phyloP scores from a whole-genome alignment of 1,140 invertebrate genomes.

The Hycleus phaleratus region DNA sequence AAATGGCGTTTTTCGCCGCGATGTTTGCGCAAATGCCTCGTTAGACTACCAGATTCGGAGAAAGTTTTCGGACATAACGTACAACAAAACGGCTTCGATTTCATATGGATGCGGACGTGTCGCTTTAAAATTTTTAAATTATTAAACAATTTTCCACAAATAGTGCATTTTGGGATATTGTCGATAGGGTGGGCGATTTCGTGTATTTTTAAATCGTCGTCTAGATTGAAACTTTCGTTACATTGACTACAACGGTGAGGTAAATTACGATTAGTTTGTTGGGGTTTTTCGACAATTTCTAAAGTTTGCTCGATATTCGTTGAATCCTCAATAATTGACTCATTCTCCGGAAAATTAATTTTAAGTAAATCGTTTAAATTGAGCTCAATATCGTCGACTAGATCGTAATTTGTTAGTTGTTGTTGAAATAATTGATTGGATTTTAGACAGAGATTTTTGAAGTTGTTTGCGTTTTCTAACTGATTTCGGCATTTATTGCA shows the following conservation, averaged over 20 bases:
- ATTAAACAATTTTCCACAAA: constrained; percentile 24
- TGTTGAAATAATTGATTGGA: constrained; percentile 20
- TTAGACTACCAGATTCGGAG: constrained; percentile 38
- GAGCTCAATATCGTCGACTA: constrained; percentile 10
- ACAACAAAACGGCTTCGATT: constrained; percentile 32
- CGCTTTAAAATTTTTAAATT: constrained; percentile 25
- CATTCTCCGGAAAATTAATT: constrained; percentile 3
- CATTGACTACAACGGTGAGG: constrained; percentile 1
- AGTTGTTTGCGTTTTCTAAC: constrained; percentile 18
- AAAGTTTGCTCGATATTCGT: background rate
- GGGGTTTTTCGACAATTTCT: background rate
- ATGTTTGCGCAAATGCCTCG: constrained; percentile 40
- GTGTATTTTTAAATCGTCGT: constrained; percentile 23
- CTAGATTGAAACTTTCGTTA: constrained; percentile 9
- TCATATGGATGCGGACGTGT: constrained; percentile 27
- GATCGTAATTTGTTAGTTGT: constrained; percentile 11
- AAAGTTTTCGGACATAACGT: constrained; percentile 40
- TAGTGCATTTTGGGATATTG: constrained; percentile 19
- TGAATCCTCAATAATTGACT: constrained; percentile 1
- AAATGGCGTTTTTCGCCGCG: constrained; percentile 38
- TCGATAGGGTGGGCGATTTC: constrained; percentile 22
- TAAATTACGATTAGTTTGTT: background rate
- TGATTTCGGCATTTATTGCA: constrained; percentile 22
- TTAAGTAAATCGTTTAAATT: constrained; percentile 10
- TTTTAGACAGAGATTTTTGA: constrained; percentile 25